Evolutionary conservation across 2,113 vertebrate species (phyloP).

Genomic region (Xyrauchen texanus): DNA sequence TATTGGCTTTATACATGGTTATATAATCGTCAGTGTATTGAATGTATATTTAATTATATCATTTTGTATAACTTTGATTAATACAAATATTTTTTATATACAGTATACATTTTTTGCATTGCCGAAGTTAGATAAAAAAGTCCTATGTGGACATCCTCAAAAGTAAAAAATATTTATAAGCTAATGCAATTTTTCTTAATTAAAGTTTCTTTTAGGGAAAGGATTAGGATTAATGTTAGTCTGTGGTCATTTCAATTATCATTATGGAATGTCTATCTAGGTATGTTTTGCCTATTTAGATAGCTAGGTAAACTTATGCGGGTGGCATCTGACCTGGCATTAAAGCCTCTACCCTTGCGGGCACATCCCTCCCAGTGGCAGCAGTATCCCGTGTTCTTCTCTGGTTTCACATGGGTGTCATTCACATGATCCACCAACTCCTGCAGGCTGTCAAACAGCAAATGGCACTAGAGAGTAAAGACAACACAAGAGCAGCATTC

Average conservation of each 20-base stretch:
- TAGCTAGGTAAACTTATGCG: not conserved
- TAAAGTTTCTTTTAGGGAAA: not conserved
- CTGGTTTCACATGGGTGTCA: conserved; percentile 91
- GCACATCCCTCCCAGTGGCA: conserved; percentile 97
- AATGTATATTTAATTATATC: too few species aligned
- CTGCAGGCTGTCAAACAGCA: conserved; percentile 91
- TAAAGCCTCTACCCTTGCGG: conserved; percentile 91
- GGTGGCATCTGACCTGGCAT: conserved; percentile 81
- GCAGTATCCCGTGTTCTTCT: conserved; percentile 93
- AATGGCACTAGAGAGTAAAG: conserved; percentile 81
- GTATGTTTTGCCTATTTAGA: not conserved
- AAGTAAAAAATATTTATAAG: not conserved
- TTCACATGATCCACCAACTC: conserved; percentile 96
- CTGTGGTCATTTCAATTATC: not conserved
- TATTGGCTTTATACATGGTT: not conserved
- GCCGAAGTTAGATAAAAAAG: not conserved
- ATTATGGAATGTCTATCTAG: not conserved
- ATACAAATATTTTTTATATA: too few species aligned
- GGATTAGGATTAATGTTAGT: not conserved
- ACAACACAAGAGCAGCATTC: not conserved
- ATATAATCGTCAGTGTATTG: too few species aligned
- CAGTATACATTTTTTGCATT: too few species aligned
- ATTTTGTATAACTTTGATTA: too few species aligned
- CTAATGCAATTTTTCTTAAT: not conserved
- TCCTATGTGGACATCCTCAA: not conserved